Evolutionary conservation across 1,140 invertebrate species (phyloP).

Genomic region (Plutomurus gul): DNA sequence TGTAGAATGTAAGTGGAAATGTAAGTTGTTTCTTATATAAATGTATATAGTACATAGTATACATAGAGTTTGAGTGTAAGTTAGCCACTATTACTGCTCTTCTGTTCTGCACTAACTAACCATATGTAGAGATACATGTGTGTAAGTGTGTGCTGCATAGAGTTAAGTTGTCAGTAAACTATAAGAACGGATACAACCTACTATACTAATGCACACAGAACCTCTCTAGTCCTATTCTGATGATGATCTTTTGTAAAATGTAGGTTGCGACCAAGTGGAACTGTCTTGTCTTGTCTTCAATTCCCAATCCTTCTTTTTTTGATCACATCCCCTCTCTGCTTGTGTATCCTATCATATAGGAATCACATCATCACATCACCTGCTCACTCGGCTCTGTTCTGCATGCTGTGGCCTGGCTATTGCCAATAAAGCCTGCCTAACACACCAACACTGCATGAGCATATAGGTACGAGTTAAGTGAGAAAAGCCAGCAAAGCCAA

Average conservation of each 20-base stretch:
- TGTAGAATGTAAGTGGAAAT: not conserved
- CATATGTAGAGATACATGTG: no score
- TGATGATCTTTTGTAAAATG: slow-evolving; percentile 22
- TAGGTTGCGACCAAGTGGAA: slow-evolving; percentile 28
- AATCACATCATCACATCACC: slow-evolving; percentile 4
- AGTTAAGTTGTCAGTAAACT: no score
- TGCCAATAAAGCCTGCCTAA: no score
- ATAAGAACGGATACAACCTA: no score
- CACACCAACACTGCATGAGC: not conserved
- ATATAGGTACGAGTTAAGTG: not conserved
- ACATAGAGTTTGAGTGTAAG: no score
- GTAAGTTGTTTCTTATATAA: not conserved
- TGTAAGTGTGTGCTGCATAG: no score
- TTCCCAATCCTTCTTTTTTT: slow-evolving; percentile 14
- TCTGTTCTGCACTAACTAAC: no score
- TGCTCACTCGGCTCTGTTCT: not conserved
- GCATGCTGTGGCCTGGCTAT: not conserved
- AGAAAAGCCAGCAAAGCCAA: not conserved
- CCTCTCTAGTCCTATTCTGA: not conserved
- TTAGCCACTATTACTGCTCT: no score
- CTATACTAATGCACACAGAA: no score
- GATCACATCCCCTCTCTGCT: slow-evolving; percentile 11
- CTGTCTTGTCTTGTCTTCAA: slow-evolving; percentile 19
- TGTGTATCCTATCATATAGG: not conserved
- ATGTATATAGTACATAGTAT: not conserved